Evolutionary conservation across 2,888 invertebrate species (phyloP).

Genomic region (Chaetoderma sp.): DNA sequence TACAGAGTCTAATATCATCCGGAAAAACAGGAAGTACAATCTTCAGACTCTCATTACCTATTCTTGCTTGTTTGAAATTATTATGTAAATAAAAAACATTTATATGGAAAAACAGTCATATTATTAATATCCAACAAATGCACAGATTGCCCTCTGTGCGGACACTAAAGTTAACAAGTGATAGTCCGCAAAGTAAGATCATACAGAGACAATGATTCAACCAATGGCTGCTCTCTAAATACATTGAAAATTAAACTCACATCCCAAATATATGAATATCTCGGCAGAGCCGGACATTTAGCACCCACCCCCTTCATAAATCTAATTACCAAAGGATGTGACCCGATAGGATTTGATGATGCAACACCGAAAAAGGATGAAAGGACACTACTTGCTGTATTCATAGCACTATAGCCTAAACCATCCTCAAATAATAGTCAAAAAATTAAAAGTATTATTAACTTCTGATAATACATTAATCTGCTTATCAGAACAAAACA

Average conservation of each 20-base stretch:
- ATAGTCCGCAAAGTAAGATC: conserved; percentile 20
- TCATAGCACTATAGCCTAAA: conserved; percentile 26
- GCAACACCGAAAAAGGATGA: conserved; percentile 1
- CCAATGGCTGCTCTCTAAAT: conserved; percentile 16
- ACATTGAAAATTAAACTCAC: conserved; percentile 26
- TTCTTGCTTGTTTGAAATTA: too few species aligned
- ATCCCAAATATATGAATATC: conserved; percentile 33
- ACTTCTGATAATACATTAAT: conserved; percentile 31
- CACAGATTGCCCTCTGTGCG: conserved; percentile 32
- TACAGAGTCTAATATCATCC: conserved; percentile 24
- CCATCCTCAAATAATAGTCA: conserved; percentile 15
- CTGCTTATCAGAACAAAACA: conserved; percentile 24
- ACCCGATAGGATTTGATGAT: background rate
- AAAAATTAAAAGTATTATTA: conserved; percentile 13
- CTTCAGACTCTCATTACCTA: too few species aligned
- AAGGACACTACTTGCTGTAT: conserved; percentile 20
- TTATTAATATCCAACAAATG: conserved; percentile 24
- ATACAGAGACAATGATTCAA: conserved; percentile 18
- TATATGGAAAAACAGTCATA: too few species aligned
- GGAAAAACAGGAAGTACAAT: conserved; percentile 11
- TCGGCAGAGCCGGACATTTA: conserved; percentile 24
- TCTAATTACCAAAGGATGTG: conserved; percentile 17
- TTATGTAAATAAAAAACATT: too few species aligned
- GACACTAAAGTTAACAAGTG: conserved; percentile 30
- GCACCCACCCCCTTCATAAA: conserved; percentile 37